These are phyloP conservation scores for Calliopum simillimum DNA, from an alignment of 2,888 invertebrate species.

Conservation along the genomic window DNA sequence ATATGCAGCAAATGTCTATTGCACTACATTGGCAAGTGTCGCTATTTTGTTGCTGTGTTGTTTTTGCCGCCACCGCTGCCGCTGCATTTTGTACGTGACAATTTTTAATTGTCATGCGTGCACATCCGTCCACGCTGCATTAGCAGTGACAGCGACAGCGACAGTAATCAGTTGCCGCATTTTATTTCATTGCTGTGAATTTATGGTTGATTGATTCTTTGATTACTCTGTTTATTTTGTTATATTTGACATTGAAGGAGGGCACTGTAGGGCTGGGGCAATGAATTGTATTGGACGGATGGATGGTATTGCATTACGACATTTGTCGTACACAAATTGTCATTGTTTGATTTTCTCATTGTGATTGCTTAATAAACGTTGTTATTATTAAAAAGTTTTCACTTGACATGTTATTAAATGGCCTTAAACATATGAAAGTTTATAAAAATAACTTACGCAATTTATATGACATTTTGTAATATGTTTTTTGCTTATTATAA, in stretches of 20 bases:
- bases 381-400: no score
- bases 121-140: conserved; percentile 5
- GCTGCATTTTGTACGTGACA: conserved; percentile 48
- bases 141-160: not conserved
- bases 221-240: conserved; percentile 29
- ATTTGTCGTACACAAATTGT: no score
- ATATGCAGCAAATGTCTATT: not conserved
- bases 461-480: no score
- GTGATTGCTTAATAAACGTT: no score
- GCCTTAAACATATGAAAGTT: no score
- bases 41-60: conserved; percentile 15
- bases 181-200: conserved; percentile 20
- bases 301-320: not conserved
- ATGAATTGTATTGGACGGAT: conserved; percentile 9
- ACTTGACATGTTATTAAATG: no score
- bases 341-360: no score
- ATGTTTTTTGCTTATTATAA: no score
- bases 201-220: conserved; percentile 27
- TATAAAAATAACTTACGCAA: no score
- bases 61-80: conserved; percentile 10
- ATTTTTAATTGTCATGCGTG: conserved; percentile 46
- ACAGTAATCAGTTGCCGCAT: conserved; percentile 3
- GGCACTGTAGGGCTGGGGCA: not conserved
- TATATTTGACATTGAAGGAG: conserved; percentile 15
- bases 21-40: conserved; percentile 11